Evolutionary conservation across 2,113 vertebrate species (phyloP).

Genomic region (Boulengeromyrus knoepffleri): DNA sequence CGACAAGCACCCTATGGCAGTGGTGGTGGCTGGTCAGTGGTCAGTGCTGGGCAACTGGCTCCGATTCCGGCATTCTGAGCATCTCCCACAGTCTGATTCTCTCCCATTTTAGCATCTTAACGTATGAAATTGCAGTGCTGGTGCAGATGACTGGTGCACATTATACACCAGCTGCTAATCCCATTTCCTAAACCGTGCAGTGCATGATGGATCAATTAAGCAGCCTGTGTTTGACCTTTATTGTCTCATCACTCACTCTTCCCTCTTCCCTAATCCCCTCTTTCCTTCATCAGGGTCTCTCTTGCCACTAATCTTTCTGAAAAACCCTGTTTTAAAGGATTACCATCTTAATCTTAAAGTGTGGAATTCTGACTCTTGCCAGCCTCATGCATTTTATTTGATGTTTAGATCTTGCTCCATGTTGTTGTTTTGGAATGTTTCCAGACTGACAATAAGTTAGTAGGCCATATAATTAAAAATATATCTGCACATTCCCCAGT

Average conservation of each 20-base stretch:
- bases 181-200: not conserved
- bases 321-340: constrained; percentile 14
- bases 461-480: not conserved
- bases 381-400: not conserved
- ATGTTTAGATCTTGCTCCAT: not conserved
- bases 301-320: not conserved
- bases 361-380: not conserved
- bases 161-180: not conserved
- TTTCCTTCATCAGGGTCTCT: not conserved
- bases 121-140: not conserved
- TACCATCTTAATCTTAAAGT: not conserved
- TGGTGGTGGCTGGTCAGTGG: too few relatives aligned
- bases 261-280: not conserved
- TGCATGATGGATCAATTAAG: not conserved
- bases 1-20: constrained; percentile 79
- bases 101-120: not conserved
- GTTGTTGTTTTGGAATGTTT: not conserved
- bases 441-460: not conserved
- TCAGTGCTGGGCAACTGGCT: not conserved
- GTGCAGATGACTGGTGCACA: not conserved
- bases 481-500: not conserved
- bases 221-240: not conserved
- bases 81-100: not conserved
- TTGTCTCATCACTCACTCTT: not conserved
- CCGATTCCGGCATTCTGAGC: not conserved